Evolutionary conservation across 2,797 vertebrate species (phyloP), one percentile per base, ranked within the genome.

Genomic region (Knipowitschia caucasica): DNA sequence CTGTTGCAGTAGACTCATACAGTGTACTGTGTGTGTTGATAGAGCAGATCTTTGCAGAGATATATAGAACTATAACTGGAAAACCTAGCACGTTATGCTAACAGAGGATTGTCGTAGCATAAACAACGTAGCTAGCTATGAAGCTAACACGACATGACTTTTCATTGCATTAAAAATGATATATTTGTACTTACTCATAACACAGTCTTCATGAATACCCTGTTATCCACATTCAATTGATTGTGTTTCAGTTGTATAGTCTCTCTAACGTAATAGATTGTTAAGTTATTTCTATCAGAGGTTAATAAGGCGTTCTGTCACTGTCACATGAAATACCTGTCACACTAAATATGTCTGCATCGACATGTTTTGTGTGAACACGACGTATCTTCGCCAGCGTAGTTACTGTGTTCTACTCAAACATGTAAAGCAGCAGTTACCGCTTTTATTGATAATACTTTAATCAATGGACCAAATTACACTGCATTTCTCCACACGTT

Each of bases 21-120:
- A 12, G 38, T 53, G 4, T n/a, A 12, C 35, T 35, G 6, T 50
- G 46, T 55, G 33, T 9, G 9, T 33, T 30, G 0, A 44, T 61
- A 50, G 39, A 2, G 33, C 35, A 24, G 1, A 65, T 7, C 69
- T 77, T 62, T 44, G 6, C 5, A 6, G 2, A 15, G 49, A 21
- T 56, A 56, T 33, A 33, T 29, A 30, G 35, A 23, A 25, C 29
- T 33, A 21, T 10, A 64, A 71, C 59, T 64, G 67, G 53, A 59
- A n/a, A 4, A 36, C 53, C 62, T 79, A 83, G 83, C 81, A 60
- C 0, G 4, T 31, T 55, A 79, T 82, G 80, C 83, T 67, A 78
- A 70, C 73, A 67, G 60, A 66, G 12, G 71, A 61, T 57, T 35
- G 30, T 59, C 59, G 62, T 71, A n/a, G n/a, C n/a, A n/a, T n/a